phyloP scores from a whole-genome alignment of 30 jellyfish, hydroid and myxozoan genomes.

The Hydra vulgaris region DNA sequence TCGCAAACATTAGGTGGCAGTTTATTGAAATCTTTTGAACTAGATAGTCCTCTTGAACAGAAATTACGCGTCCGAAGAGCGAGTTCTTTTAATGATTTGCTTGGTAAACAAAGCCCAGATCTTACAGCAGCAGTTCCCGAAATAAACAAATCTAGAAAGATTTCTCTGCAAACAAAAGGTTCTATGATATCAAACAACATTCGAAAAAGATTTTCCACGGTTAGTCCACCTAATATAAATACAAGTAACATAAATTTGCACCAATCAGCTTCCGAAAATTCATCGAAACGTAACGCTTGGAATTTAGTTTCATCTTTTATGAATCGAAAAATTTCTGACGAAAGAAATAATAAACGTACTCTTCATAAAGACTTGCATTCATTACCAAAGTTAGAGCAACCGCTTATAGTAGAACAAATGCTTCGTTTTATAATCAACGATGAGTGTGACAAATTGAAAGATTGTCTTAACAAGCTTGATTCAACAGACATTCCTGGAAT shows the following conservation, averaged over 20 bases:
- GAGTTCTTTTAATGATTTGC: not conserved
- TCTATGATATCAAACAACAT: not conserved
- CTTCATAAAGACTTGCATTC: not conserved
- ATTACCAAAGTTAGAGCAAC: not conserved
- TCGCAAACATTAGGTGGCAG: not conserved
- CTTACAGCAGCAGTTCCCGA: not conserved
- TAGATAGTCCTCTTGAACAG: no score
- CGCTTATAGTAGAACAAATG: slow-evolving; percentile 1
- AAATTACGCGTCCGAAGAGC: no score
- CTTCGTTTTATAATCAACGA: not conserved
- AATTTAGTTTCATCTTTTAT: not conserved
- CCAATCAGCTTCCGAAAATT: not conserved
- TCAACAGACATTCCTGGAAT: slow-evolving; percentile 2
- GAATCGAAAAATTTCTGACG: not conserved
- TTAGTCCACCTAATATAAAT: not conserved
- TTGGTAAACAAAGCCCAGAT: not conserved
- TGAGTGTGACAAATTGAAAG: not conserved
- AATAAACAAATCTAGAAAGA: not conserved
- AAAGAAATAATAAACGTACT: not conserved
- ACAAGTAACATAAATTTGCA: not conserved
- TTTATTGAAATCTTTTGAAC: no score
- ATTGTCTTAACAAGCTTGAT: not conserved
- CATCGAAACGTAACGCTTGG: slow-evolving; percentile 8
- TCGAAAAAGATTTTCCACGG: not conserved
- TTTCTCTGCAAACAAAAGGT: not conserved